Evolutionary conservation across 2,888 invertebrate genomes (phyloP).

Genomic region (Stenoptilia bipunctidactyla): DNA sequence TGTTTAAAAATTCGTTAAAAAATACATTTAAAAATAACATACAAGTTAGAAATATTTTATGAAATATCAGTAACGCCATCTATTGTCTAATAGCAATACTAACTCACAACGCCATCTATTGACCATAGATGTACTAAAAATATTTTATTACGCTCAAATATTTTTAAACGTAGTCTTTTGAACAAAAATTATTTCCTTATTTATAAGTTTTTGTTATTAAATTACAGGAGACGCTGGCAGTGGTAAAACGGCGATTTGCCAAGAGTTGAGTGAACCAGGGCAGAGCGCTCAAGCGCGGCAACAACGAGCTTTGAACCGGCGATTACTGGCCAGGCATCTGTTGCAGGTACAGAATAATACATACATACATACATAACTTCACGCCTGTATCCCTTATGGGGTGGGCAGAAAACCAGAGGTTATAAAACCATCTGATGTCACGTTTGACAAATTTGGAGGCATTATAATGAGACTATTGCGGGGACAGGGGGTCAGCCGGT

Average conservation of each 20-base stretch:
- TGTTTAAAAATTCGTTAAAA: too few species aligned
- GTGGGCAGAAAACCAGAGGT: too few species aligned
- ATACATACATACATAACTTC: too few species aligned
- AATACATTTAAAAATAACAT: too few species aligned
- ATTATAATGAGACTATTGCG: too few species aligned
- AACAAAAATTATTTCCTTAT: not conserved
- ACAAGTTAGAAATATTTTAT: too few species aligned
- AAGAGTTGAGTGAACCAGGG: constrained; percentile 82
- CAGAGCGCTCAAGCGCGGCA: constrained; percentile 76
- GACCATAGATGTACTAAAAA: too few species aligned
- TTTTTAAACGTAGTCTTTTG: not conserved
- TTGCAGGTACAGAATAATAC: constrained; percentile 77
- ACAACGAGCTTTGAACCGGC: constrained; percentile 79
- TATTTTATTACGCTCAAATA: not conserved
- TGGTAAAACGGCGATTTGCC: constrained; percentile 93
- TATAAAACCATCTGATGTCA: too few species aligned
- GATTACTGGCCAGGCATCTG: constrained; percentile 89
- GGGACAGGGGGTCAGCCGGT: too few species aligned
- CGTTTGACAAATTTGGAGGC: too few species aligned
- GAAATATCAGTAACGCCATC: not conserved
- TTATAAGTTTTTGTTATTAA: too few species aligned
- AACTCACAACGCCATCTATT: not conserved
- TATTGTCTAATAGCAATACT: not conserved
- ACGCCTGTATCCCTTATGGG: too few species aligned
- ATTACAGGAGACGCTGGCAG: constrained; percentile 86